phyloP scores from a whole-genome alignment of 2,797 vertebrate genomes.

The Vespertilio murinus region DNA sequence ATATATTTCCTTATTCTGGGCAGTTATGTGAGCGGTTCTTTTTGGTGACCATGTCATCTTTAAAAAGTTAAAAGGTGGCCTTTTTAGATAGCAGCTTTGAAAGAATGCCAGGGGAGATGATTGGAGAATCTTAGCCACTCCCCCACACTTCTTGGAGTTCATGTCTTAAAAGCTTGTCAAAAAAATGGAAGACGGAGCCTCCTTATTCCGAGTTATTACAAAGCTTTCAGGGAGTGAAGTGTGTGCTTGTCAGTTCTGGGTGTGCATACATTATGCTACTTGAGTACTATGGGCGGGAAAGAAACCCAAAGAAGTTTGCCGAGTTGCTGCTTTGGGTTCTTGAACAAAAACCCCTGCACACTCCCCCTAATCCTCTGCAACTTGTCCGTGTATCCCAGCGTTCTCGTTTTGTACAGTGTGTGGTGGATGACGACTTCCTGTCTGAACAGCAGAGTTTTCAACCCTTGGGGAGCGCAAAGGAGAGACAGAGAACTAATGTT shows the following conservation, averaged over 20 bases:
- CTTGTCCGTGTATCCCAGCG: slow-evolving; percentile 73
- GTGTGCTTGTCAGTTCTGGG: not conserved
- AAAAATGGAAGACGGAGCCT: not conserved
- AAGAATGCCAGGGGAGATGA: slow-evolving; percentile 24
- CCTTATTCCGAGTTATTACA: not conserved
- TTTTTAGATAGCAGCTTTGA: slow-evolving; percentile 30
- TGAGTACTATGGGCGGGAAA: not conserved
- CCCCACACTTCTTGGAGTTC: slow-evolving; percentile 30
- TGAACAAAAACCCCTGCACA: not conserved
- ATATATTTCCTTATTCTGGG: not conserved
- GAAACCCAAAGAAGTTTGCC: not conserved
- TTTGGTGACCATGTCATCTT: not conserved
- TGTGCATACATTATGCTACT: not conserved
- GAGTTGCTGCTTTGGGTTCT: not conserved
- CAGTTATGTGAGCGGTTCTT: not conserved
- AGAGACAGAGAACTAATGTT: slow-evolving; percentile 85
- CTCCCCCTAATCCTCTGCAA: slow-evolving; percentile 67
- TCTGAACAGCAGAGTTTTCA: slow-evolving; percentile 84
- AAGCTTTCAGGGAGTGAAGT: not conserved
- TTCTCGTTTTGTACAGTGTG: slow-evolving; percentile 75
- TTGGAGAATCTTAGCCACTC: slow-evolving; percentile 21
- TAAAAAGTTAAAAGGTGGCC: not conserved
- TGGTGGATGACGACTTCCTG: slow-evolving; percentile 86
- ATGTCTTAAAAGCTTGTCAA: slow-evolving; percentile 25
- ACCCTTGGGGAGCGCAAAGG: slow-evolving; percentile 79